These are phyloP conservation scores for Drosophila diplacantha DNA, from an alignment of 2,888 invertebrate species.

Conservation along the genomic window DNA sequence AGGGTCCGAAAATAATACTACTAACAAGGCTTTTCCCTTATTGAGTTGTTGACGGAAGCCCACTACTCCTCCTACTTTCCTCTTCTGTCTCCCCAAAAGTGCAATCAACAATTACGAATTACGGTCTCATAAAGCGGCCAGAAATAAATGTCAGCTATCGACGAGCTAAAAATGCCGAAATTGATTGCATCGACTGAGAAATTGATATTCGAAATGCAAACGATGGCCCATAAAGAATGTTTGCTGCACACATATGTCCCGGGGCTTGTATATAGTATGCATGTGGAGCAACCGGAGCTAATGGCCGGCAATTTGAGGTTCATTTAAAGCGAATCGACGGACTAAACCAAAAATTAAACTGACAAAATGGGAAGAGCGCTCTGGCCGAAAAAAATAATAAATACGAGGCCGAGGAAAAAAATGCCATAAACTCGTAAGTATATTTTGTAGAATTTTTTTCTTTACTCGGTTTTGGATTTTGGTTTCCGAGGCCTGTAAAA, in stretches of 20 bases:
- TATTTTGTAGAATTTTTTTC: constrained; percentile 51
- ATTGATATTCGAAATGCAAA: constrained; percentile 70
- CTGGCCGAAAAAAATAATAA: constrained; percentile 18
- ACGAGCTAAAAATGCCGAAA: constrained; percentile 30
- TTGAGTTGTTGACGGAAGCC: constrained; percentile 57
- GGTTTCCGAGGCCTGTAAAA: constrained; percentile 37
- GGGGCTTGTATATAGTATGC: constrained; percentile 39
- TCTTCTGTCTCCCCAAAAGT: constrained; percentile 32
- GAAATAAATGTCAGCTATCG: constrained; percentile 63
- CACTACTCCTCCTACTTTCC: neutral
- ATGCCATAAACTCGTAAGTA: constrained; percentile 56
- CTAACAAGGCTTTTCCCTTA: constrained; percentile 60
- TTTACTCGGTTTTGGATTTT: constrained; percentile 21
- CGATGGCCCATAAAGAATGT: constrained; percentile 65
- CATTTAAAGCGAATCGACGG: constrained; percentile 65
- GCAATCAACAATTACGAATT: constrained; percentile 68
- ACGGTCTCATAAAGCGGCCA: constrained; percentile 71
- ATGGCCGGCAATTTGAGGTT: constrained; percentile 66
- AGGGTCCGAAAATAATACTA: constrained; percentile 21
- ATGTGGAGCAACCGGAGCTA: constrained; percentile 53
- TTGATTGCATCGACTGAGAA: constrained; percentile 52
- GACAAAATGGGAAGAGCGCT: constrained; percentile 50
- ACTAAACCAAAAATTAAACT: constrained; percentile 66
- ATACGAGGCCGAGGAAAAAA: constrained; percentile 43
- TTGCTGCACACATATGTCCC: constrained; percentile 45